Evolutionary conservation across 2,888 invertebrate genomes (phyloP).

Genomic region (Synanthedon formicaeformis): DNA sequence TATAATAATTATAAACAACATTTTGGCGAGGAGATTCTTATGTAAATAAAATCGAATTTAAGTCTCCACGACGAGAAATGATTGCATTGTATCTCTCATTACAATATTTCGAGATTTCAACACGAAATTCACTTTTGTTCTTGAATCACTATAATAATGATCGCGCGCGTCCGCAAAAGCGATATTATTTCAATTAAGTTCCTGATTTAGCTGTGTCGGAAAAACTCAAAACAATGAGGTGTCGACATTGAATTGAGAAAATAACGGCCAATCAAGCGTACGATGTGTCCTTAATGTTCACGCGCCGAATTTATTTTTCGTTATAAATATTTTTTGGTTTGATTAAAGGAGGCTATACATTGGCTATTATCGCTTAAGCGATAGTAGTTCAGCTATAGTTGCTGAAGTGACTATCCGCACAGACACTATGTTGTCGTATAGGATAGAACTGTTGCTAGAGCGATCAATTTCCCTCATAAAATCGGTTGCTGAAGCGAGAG

Average conservation of each 20-base stretch:
- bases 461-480: too few species aligned
- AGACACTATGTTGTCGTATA: too few species aligned
- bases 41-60: slow-evolving; percentile 26
- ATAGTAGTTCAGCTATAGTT: too few species aligned
- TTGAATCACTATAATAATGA: slow-evolving; percentile 47
- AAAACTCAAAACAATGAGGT: slow-evolving; percentile 64
- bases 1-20: slow-evolving; percentile 1
- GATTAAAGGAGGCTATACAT: too few species aligned
- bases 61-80: slow-evolving; percentile 26
- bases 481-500: too few species aligned
- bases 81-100: slow-evolving; percentile 23
- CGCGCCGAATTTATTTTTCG: too few species aligned
- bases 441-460: too few species aligned
- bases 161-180: slow-evolving; percentile 49
- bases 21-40: slow-evolving; percentile 2
- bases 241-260: slow-evolving; percentile 45
- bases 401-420: too few species aligned
- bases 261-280: slow-evolving; percentile 52
- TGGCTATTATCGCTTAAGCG: too few species aligned
- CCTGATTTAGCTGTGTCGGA: slow-evolving; percentile 53
- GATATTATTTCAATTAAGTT: slow-evolving; percentile 63
- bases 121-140: slow-evolving; percentile 60
- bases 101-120: slow-evolving; percentile 58
- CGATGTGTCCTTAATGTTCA: slow-evolving; percentile 26
- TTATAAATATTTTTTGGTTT: too few species aligned